A percentile compares a stretch with the other conserved stretches of the same genome.
Evolutionary conservation across 2,888 invertebrate genomes (phyloP).

Genomic region (Cataglyphis cursor): DNA sequence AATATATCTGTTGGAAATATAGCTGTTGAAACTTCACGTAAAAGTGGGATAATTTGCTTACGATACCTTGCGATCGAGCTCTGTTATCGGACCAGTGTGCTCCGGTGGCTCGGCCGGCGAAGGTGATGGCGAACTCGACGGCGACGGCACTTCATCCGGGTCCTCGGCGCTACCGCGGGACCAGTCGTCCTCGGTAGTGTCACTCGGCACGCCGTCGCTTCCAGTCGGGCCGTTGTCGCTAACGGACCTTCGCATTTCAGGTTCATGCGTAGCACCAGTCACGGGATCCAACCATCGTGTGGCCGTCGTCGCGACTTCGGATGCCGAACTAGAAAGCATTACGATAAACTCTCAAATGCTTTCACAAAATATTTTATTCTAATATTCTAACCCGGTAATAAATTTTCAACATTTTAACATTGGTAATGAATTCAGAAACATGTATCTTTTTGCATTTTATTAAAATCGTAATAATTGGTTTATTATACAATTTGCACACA

Average conservation of each 20-base stretch:
- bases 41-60: not conserved
- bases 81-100: conserved; percentile 86
- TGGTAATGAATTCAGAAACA: not conserved
- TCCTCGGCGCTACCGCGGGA: conserved; percentile 91
- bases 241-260: conserved; percentile 84
- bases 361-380: not conserved
- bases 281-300: conserved; percentile 83
- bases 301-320: conserved; percentile 81
- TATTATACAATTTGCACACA: not conserved
- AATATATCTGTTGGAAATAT: too few species aligned
- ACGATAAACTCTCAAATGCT: not conserved
- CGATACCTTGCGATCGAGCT: conserved; percentile 90
- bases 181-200: conserved; percentile 91
- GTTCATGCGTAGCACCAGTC: conserved; percentile 78
- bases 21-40: not conserved
- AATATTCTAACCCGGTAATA: not conserved
- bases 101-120: conserved; percentile 84
- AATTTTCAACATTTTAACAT: not conserved
- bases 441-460: not conserved
- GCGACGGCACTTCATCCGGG: conserved; percentile 88
- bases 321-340: conserved; percentile 80
- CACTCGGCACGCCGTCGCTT: conserved; percentile 89
- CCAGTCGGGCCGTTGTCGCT: conserved; percentile 86
- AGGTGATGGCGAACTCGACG: conserved; percentile 76
- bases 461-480: not conserved